Base-by-base conservation (phyloP, 2,888 invertebrate genomes). In the Pilophorus perplexus region DNA sequence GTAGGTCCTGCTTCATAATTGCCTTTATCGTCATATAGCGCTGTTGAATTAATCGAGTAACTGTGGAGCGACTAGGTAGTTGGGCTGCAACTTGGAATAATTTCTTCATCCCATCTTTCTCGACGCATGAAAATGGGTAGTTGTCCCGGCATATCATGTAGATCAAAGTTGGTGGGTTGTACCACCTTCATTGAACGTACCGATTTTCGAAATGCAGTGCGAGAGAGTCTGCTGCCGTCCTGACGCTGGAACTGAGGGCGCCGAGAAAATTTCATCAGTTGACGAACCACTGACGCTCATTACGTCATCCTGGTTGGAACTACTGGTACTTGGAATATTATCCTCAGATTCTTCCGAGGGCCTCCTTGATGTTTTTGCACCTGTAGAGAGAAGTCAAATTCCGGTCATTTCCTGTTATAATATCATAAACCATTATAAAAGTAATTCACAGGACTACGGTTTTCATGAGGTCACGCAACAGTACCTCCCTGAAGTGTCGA, bases 121-220 rank as follows among this genome's bases (percentile, higher is more conserved):
- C 60, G 44, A 60, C 46, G 44, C 44, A 44, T 46, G 60, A n/a
- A 18, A 60, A 60, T 25, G 60, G 60, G 14, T 44, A 16, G 28
- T 60, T 42, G 27, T 60, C 60, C 28, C 25, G 42, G 27, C 60
- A 60, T 6, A 60, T 14, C 60, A 60, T 60, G 46, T 60, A 25
- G 27, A 60, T 60, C 22, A 46, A 20, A 25, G 44, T 46, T 60
- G 42, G 46, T 44, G 60, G 42, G 42, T 44, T 6, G 4, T 22
- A 48, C 64, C 64, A 33, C 64, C 50, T 64, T 64, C 50, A 22
- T 33, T 33, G 37, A 64, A 64, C 33, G 48, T 37, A 44, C 20
- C 38, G 3, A 64, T 64, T 50, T 46, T 28, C 20, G 4, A 33
- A 23, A 64, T 4, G 37, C 48, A 64, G 37, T 64, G 37, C 4